These are phyloP conservation scores for Entomobrya multifasciata DNA, from an alignment of 2,888 invertebrate species.

Conservation along the genomic window DNA sequence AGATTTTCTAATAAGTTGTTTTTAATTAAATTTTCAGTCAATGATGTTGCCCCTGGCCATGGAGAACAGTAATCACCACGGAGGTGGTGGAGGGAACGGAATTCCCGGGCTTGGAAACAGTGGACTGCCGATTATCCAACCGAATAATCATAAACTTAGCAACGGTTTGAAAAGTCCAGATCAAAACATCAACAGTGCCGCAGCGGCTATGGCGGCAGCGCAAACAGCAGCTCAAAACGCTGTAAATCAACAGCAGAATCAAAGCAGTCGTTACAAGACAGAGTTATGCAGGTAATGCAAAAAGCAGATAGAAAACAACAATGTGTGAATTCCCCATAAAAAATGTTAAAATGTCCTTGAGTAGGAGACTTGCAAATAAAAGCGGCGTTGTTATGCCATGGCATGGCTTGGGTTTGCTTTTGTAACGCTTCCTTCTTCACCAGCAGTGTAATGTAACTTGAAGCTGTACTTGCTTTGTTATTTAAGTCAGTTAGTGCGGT, in stretches of 20 bases:
- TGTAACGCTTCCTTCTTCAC: conserved; percentile 1
- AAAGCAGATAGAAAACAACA: not conserved
- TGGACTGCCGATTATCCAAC: conserved; percentile 36
- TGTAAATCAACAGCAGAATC: conserved; percentile 53
- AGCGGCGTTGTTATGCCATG: not conserved
- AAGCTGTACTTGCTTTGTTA: too few relatives aligned
- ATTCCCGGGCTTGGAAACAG: not conserved
- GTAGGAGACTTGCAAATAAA: not conserved
- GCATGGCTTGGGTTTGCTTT: not conserved
- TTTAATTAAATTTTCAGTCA: conserved; percentile 35
- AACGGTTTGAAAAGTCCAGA: not conserved
- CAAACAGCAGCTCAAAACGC: conserved; percentile 31
- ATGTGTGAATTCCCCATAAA: not conserved
- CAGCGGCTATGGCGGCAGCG: conserved; percentile 2
- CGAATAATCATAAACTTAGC: conserved; percentile 3
- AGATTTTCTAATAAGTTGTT: not conserved
- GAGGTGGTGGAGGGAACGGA: conserved; percentile 46
- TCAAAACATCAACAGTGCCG: not conserved
- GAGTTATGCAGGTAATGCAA: conserved; percentile 65
- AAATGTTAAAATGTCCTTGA: not conserved
- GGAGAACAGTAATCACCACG: conserved; percentile 59
- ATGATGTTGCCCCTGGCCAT: conserved; percentile 70
- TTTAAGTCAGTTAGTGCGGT: conserved; percentile 5
- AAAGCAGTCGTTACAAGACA: conserved; percentile 69
- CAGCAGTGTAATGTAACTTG: too few relatives aligned